phyloP scores from a whole-genome alignment of 2,113 vertebrate genomes.

The Eidolon helvum region DNA sequence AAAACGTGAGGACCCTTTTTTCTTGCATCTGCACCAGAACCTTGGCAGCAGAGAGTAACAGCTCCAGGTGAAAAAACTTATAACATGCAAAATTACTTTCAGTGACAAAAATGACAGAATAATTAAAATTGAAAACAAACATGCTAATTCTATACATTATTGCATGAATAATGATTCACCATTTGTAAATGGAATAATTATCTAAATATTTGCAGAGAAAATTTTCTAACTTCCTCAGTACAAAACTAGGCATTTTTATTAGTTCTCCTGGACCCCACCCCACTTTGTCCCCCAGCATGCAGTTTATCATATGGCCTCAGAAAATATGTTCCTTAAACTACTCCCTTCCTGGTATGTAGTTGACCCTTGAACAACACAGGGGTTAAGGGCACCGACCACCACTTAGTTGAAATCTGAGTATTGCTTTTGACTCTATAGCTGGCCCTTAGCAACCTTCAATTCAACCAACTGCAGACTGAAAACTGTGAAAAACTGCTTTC shows the following conservation, averaged over 20 bases:
- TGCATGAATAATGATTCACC: background rate
- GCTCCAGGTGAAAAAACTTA: background rate
- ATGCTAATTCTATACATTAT: background rate
- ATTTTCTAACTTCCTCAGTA: background rate
- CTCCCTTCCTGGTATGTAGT: background rate
- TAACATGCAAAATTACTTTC: background rate
- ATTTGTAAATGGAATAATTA: background rate
- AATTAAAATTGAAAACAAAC: background rate
- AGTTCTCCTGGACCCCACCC: background rate
- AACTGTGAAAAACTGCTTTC: background rate
- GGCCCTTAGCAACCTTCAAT: background rate
- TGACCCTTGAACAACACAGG: background rate
- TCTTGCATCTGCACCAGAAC: no score
- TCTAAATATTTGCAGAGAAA: background rate
- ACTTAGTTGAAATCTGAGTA: background rate
- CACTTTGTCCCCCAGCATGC: background rate
- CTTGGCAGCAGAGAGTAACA: no score
- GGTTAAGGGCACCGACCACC: background rate
- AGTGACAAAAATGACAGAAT: background rate
- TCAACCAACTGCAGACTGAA: background rate
- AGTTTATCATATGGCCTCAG: background rate
- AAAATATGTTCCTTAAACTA: background rate
- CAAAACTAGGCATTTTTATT: background rate
- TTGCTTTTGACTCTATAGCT: background rate
- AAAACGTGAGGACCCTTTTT: no score